Evolutionary conservation across 2,888 invertebrate genomes (phyloP).

Genomic region (Dinocampus coccinellae): DNA sequence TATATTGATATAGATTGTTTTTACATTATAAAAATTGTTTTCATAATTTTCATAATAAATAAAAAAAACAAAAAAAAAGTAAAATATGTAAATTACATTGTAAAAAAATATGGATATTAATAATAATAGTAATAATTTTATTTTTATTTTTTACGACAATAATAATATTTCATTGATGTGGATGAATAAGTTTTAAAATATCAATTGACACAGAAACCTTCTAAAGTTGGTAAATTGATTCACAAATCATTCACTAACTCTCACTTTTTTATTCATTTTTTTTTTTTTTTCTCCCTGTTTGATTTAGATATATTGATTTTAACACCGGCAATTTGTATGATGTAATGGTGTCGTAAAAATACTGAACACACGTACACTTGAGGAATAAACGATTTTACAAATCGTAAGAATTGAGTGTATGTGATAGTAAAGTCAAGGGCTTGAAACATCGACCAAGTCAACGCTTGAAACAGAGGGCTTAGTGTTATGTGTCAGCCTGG

Average conservation of each 20-base stretch:
- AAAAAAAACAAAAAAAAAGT: no score
- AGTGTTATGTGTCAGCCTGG: conserved; percentile 21
- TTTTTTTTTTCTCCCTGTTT: conserved; percentile 6
- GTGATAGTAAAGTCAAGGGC: conserved; percentile 30
- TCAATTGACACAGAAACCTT: neutral
- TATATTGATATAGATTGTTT: no score
- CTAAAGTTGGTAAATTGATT: conserved; percentile 9
- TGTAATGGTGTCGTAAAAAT: conserved; percentile 12
- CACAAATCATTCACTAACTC: neutral
- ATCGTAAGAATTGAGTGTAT: conserved; percentile 7
- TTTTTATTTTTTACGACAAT: no score
- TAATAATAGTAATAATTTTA: no score
- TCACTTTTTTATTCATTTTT: neutral
- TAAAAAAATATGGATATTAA: no score
- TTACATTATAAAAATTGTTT: no score
- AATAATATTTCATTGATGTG: conserved; percentile 7
- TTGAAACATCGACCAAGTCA: neutral
- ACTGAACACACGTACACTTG: conserved; percentile 9
- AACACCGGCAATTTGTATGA: conserved; percentile 30
- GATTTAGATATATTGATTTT: conserved; percentile 29
- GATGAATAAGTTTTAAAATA: conserved; percentile 20
- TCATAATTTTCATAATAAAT: no score
- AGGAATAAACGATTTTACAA: conserved; percentile 18
- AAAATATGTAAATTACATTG: no score
- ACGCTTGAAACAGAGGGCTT: conserved; percentile 18